Percentiles rank a stretch among this genome's conserved stretches.
phyloP scores from a whole-genome alignment of 1,140 invertebrate genomes.

The Drosophila santomea region DNA sequence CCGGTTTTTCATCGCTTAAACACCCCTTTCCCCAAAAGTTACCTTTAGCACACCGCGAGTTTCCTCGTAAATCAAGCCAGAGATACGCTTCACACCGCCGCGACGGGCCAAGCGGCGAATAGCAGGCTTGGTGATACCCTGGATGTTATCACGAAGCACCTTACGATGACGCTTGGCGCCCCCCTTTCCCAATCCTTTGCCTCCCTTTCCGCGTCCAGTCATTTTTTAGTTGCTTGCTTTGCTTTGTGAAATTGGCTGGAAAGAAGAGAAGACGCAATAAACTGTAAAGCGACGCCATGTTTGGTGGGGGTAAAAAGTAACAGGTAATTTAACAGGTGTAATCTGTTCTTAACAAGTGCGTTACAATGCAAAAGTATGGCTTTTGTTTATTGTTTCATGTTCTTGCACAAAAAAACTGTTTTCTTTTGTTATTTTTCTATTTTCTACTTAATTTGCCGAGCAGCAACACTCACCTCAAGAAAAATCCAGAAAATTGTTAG shows the following conservation, averaged over 20 bases:
- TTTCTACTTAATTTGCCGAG: slow-evolving; percentile 1
- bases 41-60: slow-evolving; percentile 90
- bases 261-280: slow-evolving; percentile 29
- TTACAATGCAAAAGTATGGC: neutral
- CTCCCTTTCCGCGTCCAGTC: slow-evolving; percentile 89
- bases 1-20: slow-evolving; percentile 39
- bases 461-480: slow-evolving; percentile 17
- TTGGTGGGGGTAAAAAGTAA: slow-evolving; percentile 2
- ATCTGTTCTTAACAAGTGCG: neutral
- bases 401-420: too few relatives aligned
- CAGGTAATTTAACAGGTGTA: neutral
- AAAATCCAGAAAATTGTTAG: slow-evolving; percentile 17
- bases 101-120: slow-evolving; percentile 88
- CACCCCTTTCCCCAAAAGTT: slow-evolving; percentile 85
- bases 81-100: slow-evolving; percentile 92
- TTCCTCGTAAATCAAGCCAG: slow-evolving; percentile 91
- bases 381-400: too few relatives aligned
- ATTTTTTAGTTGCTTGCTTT: slow-evolving; percentile 73
- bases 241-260: slow-evolving; percentile 27
- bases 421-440: neutral
- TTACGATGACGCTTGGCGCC: slow-evolving; percentile 90
- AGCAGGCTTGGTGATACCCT: slow-evolving; percentile 87
- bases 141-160: slow-evolving; percentile 90
- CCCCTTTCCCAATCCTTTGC: slow-evolving; percentile 89
- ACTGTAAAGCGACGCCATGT: slow-evolving; percentile 52